A percentile compares a stretch with the other conserved stretches of the same genome.
These are phyloP conservation scores for Xiphophorus hellerii DNA, from an alignment of 2,113 vertebrate genomes.

Conservation along the genomic window DNA sequence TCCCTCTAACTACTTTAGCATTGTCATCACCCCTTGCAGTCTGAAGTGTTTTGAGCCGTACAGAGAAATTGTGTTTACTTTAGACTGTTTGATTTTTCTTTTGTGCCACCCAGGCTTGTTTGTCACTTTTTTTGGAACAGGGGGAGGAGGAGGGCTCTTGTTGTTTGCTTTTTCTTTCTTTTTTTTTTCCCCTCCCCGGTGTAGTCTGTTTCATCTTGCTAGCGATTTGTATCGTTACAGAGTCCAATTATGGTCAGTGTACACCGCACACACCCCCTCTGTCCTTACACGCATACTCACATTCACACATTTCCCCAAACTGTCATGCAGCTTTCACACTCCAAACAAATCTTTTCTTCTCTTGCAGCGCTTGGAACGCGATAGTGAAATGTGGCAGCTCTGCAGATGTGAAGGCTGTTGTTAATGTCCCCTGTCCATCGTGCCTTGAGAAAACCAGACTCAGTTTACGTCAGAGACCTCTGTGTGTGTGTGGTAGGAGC, in stretches of 20 bases:
- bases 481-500: conserved; percentile 47
- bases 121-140: conserved; percentile 38
- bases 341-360: conserved; percentile 70
- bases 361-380: conserved; percentile 36
- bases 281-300: conserved; percentile 45
- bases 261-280: conserved; percentile 5
- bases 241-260: conserved; percentile 65
- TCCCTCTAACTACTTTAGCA: conserved; percentile 49
- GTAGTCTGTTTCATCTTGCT: conserved; percentile 64
- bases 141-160: not conserved
- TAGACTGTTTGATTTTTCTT: conserved; percentile 30
- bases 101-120: conserved; percentile 31
- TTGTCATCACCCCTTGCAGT: conserved; percentile 66
- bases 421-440: conserved; percentile 39
- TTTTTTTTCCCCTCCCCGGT: not conserved
- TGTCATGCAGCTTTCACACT: conserved; percentile 64
- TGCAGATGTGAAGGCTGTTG: conserved; percentile 44
- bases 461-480: conserved; percentile 3
- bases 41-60: conserved; percentile 63
- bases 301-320: conserved; percentile 65
- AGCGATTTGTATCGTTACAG: conserved; percentile 62
- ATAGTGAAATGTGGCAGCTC: conserved; percentile 42
- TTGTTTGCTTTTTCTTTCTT: not conserved
- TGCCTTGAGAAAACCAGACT: conserved; percentile 16
- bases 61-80: conserved; percentile 57